Percentiles rank a stretch among this genome's conserved stretches.
phyloP scores from a whole-genome alignment of 2,888 invertebrate species.

The Meteorus colon region DNA sequence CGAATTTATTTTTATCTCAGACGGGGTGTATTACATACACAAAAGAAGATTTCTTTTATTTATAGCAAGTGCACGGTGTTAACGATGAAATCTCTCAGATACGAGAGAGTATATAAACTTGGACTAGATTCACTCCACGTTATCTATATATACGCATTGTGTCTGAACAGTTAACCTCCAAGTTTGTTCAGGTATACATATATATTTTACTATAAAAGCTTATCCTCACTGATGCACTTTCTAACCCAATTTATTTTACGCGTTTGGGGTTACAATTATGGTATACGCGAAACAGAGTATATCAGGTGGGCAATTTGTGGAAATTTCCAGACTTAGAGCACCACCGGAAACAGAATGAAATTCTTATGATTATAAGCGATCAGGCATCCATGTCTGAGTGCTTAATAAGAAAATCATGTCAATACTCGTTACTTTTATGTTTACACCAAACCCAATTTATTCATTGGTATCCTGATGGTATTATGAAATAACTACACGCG shows the following conservation, averaged over 20 bases:
- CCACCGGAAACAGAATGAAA: no score
- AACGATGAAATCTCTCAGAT: constrained; percentile 22
- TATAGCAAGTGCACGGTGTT: no score
- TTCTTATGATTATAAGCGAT: no score
- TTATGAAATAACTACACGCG: no score
- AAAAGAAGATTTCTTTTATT: constrained; percentile 23
- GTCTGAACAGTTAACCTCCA: constrained; percentile 1
- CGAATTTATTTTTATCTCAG: constrained; percentile 32
- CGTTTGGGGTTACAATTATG: constrained; percentile 2
- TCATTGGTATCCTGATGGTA: no score
- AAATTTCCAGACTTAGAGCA: no score
- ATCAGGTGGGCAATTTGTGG: no score
- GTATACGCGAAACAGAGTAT: not conserved
- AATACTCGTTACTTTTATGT: no score
- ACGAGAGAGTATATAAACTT: constrained; percentile 28
- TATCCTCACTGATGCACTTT: constrained; percentile 2
- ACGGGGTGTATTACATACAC: constrained; percentile 52
- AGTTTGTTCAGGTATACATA: not conserved
- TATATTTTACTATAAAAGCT: constrained; percentile 6
- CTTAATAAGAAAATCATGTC: no score
- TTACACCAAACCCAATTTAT: no score
- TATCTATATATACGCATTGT: not conserved
- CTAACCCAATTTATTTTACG: constrained; percentile 18
- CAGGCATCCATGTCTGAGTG: no score
- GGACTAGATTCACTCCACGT: constrained; percentile 1